Conservation (phyloP, 2,888 invertebrate species). For the Eristalis tenax region DNA sequence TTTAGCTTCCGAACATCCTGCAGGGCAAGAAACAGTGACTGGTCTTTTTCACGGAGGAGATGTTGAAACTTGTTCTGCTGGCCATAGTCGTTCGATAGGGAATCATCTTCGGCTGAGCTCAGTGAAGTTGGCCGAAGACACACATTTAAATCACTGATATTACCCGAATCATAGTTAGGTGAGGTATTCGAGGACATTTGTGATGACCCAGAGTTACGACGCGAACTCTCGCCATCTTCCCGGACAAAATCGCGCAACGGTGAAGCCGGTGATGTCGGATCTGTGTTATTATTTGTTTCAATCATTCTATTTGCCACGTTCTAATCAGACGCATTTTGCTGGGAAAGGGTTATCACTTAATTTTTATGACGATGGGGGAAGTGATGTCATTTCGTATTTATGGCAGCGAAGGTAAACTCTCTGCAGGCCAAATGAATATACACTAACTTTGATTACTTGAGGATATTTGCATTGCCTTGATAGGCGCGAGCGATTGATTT, state of each 20-base stretch:
- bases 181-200: conserved; percentile 45
- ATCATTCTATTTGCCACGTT: conserved; percentile 29
- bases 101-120: conserved; percentile 61
- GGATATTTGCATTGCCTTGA: not conserved
- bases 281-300: conserved; percentile 16
- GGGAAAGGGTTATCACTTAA: not conserved
- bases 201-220: conserved; percentile 55
- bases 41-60: conserved; percentile 70
- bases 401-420: not conserved
- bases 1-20: conserved; percentile 77
- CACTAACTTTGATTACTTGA: not conserved
- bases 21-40: conserved; percentile 74
- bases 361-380: not conserved
- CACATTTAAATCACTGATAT: conserved; percentile 60
- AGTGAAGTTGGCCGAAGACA: conserved; percentile 27
- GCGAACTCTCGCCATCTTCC: conserved; percentile 28
- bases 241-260: conserved; percentile 10
- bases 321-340: conserved; percentile 6
- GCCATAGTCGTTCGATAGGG: conserved; percentile 8
- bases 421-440: not conserved
- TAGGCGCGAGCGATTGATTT: not conserved
- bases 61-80: conserved; percentile 42
- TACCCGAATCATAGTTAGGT: conserved; percentile 70
- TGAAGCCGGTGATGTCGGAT: conserved; percentile 1
- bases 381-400: conserved; percentile 37